These are phyloP conservation scores for Graphium colonna DNA, from an alignment of 2,888 invertebrate species.

Conservation along the genomic window DNA sequence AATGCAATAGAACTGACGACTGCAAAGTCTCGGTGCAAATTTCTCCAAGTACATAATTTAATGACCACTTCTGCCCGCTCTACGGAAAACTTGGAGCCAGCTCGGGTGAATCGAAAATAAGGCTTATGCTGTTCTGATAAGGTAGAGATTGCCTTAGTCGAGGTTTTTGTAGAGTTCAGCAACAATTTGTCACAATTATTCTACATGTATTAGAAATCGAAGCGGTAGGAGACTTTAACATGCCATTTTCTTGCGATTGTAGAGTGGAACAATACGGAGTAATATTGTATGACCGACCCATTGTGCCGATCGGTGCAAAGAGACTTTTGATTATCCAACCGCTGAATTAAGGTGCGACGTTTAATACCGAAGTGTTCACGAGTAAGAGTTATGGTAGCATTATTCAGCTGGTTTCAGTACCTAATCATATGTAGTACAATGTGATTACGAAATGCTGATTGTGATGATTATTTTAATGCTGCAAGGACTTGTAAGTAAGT, in stretches of 20 bases:
- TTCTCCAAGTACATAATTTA: conserved; percentile 51
- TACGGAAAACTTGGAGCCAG: conserved; percentile 38
- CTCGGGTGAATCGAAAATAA: conserved; percentile 25
- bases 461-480: too few species aligned
- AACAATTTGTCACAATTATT: conserved; percentile 32
- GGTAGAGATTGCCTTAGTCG: conserved; percentile 20
- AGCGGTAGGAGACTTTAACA: conserved; percentile 48
- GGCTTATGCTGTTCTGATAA: conserved; percentile 26
- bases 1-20: conserved; percentile 18
- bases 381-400: conserved; percentile 2
- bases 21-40: conserved; percentile 36
- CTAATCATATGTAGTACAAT: too few species aligned
- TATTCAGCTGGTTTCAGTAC: background rate
- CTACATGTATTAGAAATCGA: conserved; percentile 44
- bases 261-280: conserved; percentile 53
- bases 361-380: conserved; percentile 9
- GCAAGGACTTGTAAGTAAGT: too few species aligned
- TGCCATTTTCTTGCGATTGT: conserved; percentile 58
- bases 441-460: too few species aligned
- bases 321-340: conserved; percentile 33
- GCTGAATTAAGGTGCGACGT: conserved; percentile 30
- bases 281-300: conserved; percentile 43
- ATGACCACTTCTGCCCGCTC: conserved; percentile 40
- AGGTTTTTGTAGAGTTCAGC: conserved; percentile 11
- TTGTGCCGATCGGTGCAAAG: conserved; percentile 43